A percentile compares a stretch with the other conserved stretches of the same genome.
Evolutionary conservation across 2,888 invertebrate species (phyloP).

Genomic region (Troides oblongomaculatus): DNA sequence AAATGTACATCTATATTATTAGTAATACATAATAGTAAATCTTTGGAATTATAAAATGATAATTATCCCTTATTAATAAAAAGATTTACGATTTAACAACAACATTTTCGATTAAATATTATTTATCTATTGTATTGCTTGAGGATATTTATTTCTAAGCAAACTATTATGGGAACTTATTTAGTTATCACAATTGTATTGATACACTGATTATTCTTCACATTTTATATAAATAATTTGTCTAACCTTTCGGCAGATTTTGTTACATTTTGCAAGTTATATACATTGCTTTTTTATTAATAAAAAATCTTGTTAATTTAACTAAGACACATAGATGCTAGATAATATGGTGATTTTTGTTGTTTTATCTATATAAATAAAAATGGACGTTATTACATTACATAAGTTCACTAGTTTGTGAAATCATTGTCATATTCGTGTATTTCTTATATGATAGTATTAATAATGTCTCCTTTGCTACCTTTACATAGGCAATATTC

Average conservation of each 20-base stretch:
- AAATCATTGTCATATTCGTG: no score
- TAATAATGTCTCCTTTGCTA: no score
- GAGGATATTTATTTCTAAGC: not conserved
- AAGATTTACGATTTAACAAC: conserved; percentile 2
- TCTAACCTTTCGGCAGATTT: no score
- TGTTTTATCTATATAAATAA: not conserved
- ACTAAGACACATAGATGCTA: not conserved
- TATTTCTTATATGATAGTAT: no score
- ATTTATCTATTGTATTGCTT: not conserved
- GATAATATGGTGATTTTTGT: not conserved
- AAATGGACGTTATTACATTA: no score
- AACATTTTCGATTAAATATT: conserved; percentile 1
- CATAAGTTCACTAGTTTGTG: no score
- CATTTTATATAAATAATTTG: no score
- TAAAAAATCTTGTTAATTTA: not conserved
- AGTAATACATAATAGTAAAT: not conserved
- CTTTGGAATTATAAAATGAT: not conserved
- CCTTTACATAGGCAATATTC: no score
- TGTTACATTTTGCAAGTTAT: no score
- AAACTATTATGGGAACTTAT: conserved; percentile 4
- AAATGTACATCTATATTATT: not conserved
- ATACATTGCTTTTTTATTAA: no score
- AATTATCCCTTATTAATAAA: not conserved
- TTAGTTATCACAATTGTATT: conserved; percentile 9
- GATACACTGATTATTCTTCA: not conserved